phyloP scores from a whole-genome alignment of 37 sponge, comb jelly and placozoan species.

The Petrosia ficiformis region DNA sequence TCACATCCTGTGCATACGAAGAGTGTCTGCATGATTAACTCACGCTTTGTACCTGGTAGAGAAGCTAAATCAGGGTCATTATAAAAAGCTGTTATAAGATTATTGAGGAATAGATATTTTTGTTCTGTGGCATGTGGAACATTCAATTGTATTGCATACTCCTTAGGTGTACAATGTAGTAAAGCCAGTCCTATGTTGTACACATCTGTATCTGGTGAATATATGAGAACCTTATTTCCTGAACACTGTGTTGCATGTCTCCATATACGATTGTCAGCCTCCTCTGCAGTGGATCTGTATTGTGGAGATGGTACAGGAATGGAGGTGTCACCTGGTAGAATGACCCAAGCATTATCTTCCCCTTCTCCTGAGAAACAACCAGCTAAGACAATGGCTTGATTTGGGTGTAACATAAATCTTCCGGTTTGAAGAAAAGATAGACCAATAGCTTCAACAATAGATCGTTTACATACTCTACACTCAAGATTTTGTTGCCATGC shows the following conservation, averaged over 20 bases:
- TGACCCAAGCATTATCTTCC: background rate
- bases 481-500: slow-evolving; percentile 17
- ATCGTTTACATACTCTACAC: slow-evolving; percentile 35
- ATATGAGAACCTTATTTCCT: slow-evolving; percentile 11
- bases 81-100: background rate
- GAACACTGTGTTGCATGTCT: slow-evolving; percentile 7
- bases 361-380: slow-evolving; percentile 1
- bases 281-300: slow-evolving; percentile 3
- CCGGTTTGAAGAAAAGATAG: background rate
- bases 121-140: background rate
- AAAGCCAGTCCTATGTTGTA: slow-evolving; percentile 23
- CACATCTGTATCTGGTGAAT: slow-evolving; percentile 34
- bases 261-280: slow-evolving; percentile 31
- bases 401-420: background rate
- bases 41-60: background rate
- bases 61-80: slow-evolving; percentile 27
- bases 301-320: background rate
- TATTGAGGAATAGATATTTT: background rate
- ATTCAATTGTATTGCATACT: slow-evolving; percentile 8
- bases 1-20: slow-evolving; percentile 20
- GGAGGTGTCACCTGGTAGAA: background rate
- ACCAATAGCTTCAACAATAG: background rate
- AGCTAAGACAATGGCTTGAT: background rate
- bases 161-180: background rate
- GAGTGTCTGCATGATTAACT: background rate